phyloP scores from a whole-genome alignment of 1,140 invertebrate species.

The Dreissena rostriformis region DNA sequence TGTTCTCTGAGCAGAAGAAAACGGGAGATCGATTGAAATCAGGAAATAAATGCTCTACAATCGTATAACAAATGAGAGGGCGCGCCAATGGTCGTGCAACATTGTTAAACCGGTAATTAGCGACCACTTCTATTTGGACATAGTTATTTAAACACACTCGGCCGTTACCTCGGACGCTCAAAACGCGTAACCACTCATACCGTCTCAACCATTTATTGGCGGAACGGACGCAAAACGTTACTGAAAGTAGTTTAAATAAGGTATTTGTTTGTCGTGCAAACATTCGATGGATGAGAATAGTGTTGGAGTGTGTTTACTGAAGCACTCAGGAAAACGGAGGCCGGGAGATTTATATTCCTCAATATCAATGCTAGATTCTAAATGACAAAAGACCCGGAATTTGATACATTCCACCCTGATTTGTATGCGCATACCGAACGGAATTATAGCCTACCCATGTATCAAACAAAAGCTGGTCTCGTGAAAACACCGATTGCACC shows the following conservation, averaged over 20 bases:
- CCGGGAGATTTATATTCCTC: conserved; percentile 20
- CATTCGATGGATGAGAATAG: background rate
- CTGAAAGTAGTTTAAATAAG: conserved; percentile 22
- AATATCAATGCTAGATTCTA: background rate
- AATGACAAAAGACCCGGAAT: background rate
- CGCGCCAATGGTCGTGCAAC: too few species aligned
- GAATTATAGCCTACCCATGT: background rate
- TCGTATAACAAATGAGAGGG: too few species aligned
- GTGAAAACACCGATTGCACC: too few species aligned
- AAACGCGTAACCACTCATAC: too few species aligned
- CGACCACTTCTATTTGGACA: background rate
- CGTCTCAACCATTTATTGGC: too few species aligned
- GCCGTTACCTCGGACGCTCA: background rate
- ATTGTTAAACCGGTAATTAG: background rate
- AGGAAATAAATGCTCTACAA: too few species aligned
- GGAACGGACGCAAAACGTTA: background rate
- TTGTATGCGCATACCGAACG: background rate
- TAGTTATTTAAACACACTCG: conserved; percentile 3
- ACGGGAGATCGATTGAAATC: too few species aligned
- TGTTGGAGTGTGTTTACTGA: conserved; percentile 41
- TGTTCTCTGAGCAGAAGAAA: too few species aligned
- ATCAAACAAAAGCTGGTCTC: too few species aligned
- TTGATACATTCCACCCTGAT: background rate
- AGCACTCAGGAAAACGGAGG: conserved; percentile 17
- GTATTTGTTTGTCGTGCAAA: conserved; percentile 43